Conservation (phyloP, 2,888 invertebrate species). For the Aleiodes leptofemur region DNA sequence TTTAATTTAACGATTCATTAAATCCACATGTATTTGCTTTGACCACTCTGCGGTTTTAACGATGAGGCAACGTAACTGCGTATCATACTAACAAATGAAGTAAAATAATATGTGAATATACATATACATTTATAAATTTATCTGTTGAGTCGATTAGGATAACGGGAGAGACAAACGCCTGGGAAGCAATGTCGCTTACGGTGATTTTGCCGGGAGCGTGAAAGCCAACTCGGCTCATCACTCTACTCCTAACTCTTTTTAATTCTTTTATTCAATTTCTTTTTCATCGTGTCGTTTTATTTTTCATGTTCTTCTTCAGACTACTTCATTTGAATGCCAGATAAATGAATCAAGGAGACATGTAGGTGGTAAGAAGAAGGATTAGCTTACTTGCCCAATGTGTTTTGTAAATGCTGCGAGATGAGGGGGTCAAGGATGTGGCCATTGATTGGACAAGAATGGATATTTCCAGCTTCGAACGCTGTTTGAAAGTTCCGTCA, state of each 20-base stretch:
- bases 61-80: conserved; percentile 37
- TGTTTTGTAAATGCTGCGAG: too few species aligned
- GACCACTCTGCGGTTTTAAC: not conserved
- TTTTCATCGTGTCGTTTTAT: not conserved
- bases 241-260: too few species aligned
- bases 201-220: conserved; percentile 25
- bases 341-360: not conserved
- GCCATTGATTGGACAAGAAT: too few species aligned
- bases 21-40: conserved; percentile 14
- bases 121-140: conserved; percentile 53
- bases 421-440: too few species aligned
- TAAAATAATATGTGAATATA: conserved; percentile 8
- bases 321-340: conserved; percentile 10
- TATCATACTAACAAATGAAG: conserved; percentile 34
- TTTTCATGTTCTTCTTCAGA: not conserved
- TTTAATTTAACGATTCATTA: conserved; percentile 10
- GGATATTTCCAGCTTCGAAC: too few species aligned
- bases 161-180: conserved; percentile 67
- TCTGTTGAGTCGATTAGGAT: conserved; percentile 62
- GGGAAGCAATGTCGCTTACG: conserved; percentile 39
- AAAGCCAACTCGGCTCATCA: conserved; percentile 24
- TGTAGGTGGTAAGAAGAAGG: too few species aligned
- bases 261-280: not conserved
- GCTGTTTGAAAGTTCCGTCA: too few species aligned
- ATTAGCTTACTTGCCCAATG: too few species aligned